Base-by-base conservation (phyloP, 2,113 vertebrate genomes). In the Stictonetta naevosa region DNA sequence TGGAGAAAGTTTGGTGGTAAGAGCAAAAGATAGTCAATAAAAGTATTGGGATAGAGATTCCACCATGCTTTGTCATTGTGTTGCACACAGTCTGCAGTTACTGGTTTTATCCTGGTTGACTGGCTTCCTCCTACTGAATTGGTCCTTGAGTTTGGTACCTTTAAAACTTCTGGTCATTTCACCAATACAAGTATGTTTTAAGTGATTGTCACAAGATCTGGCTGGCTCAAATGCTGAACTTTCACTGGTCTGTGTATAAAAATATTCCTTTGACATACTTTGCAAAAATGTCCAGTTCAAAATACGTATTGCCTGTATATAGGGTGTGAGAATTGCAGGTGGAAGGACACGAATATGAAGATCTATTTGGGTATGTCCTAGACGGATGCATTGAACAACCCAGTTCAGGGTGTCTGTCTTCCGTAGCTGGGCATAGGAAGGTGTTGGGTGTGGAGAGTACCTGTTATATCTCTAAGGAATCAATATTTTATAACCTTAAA, bases 261-360 rank as follows among this genome's bases (percentile, higher is more conserved):
- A 80, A 36, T 3, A 13, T 23, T 21, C 21, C 11, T 52, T 86
- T 62, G 14, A 46, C 15, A 2, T 55, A 13, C 10, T 82, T 77
- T 77, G 46, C 25, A 19, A 42, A 38, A 55, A 34, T 38, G 20
- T 69, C 40, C 0, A 0, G 13, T 86, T 92, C 18, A 52, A 8
- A 34, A 22, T 34, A 8, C 9, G 3, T 85, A 3, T 86, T 85
- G 33, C 26, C 5, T 2, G 0, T 23, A 2, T 64, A 8, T 36
- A 74, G 23, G 21, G 8, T 29, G 60, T 33, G 59, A 71, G 46
- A 52, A 6, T 5, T 78, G n/a, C 22, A 75, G n/a, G 5, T 71
- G 68, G n/a, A 74, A 62, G 46, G 52, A 42, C 6, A 7, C 22
- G 33, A 81, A 28, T 10, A 4, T 52, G 13, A 60, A 55, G 17